These are phyloP conservation scores for Sogatella furcifera DNA, from an alignment of 1,140 invertebrate genomes.

Conservation along the genomic window DNA sequence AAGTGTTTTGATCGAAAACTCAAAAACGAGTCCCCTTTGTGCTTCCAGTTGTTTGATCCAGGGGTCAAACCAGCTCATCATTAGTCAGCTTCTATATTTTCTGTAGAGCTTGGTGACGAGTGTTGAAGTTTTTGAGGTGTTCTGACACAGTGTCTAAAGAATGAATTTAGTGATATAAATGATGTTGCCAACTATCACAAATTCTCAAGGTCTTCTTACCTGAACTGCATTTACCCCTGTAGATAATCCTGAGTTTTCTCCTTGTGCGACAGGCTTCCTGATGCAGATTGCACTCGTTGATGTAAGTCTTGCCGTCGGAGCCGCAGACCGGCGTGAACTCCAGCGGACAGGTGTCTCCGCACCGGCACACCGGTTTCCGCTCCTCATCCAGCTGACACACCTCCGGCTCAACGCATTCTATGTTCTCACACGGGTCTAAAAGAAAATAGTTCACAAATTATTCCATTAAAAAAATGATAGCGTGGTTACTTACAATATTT, in stretches of 20 bases:
- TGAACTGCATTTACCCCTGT: slow-evolving; percentile 64
- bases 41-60: too few relatives aligned
- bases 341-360: slow-evolving; percentile 63
- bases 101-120: too few relatives aligned
- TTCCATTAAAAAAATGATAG: background rate
- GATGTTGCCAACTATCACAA: too few relatives aligned
- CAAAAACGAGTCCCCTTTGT: too few relatives aligned
- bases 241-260: slow-evolving; percentile 61
- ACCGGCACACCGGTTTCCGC: slow-evolving; percentile 65
- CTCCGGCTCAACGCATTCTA: slow-evolving; percentile 66
- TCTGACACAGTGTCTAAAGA: too few relatives aligned
- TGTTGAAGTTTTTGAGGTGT: too few relatives aligned
- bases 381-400: slow-evolving; percentile 72
- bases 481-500: too few relatives aligned
- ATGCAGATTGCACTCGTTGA: slow-evolving; percentile 69
- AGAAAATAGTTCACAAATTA: slow-evolving; percentile 15
- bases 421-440: slow-evolving; percentile 67
- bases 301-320: slow-evolving; percentile 76
- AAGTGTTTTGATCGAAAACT: too few relatives aligned
- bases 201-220: slow-evolving; percentile 38
- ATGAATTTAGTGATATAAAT: too few relatives aligned
- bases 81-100: too few relatives aligned
- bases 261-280: slow-evolving; percentile 63
- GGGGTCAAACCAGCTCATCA: too few relatives aligned
- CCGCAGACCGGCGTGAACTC: slow-evolving; percentile 77